Conservation (phyloP, 2,113 vertebrate genomes). For the Malurus alboscapulatus region DNA sequence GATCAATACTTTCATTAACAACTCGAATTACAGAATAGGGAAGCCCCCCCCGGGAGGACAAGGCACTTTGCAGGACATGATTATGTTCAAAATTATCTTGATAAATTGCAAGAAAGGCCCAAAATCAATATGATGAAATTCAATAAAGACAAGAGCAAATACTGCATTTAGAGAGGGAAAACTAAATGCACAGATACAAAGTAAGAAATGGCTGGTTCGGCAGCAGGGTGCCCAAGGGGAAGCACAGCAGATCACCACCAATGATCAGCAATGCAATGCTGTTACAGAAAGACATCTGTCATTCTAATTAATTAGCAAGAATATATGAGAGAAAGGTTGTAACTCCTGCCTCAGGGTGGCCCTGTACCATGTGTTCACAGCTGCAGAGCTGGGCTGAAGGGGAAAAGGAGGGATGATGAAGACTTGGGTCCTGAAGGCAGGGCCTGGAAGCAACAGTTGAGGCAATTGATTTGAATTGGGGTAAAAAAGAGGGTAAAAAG, state of each 20-base stretch:
- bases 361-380: background rate
- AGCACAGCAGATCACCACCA: background rate
- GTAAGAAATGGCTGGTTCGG: background rate
- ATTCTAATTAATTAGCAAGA: background rate
- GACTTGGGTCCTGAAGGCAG: background rate
- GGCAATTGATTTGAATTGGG: background rate
- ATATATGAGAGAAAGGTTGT: background rate
- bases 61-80: slow-evolving; percentile 1
- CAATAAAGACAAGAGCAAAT: slow-evolving; percentile 10
- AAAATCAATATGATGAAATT: slow-evolving; percentile 45
- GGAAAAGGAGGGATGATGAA: background rate
- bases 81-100: slow-evolving; percentile 30
- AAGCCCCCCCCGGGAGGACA: background rate
- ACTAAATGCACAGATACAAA: background rate
- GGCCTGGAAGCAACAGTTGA: background rate
- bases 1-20: slow-evolving; percentile 49
- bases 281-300: background rate
- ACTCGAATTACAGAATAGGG: background rate
- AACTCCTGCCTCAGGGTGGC: background rate
- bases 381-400: background rate
- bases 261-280: background rate
- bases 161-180: background rate
- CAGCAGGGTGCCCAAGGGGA: background rate
- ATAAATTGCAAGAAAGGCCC: background rate
- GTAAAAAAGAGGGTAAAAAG: background rate